These are phyloP conservation scores for Dryomyza anilis DNA, from an alignment of 2,888 invertebrate genomes.

Conservation along the genomic window DNA sequence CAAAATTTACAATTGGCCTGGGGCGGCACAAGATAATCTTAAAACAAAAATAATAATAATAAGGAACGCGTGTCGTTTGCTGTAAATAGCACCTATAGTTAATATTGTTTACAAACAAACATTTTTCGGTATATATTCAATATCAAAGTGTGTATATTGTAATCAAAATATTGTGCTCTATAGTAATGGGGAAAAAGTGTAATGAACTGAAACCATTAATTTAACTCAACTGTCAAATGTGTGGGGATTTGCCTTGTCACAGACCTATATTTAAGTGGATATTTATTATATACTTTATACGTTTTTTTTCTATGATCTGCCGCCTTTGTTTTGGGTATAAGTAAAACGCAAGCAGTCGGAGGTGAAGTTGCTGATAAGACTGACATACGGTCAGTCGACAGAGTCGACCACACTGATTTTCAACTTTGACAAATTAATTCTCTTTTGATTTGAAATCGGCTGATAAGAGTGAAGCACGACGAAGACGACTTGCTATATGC, in stretches of 20 bases:
- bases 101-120: too few relatives aligned
- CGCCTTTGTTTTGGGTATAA: neutral
- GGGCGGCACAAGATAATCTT: neutral
- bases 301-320: neutral
- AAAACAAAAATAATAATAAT: too few relatives aligned
- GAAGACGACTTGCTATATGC: too few relatives aligned
- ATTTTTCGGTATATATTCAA: too few relatives aligned
- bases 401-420: constrained; percentile 3
- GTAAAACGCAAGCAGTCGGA: neutral
- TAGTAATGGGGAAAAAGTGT: neutral
- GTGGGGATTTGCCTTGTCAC: constrained; percentile 24
- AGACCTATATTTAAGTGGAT: constrained; percentile 13
- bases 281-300: constrained; percentile 3
- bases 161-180: too few relatives aligned
- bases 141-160: too few relatives aligned
- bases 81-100: too few relatives aligned
- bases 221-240: constrained; percentile 35
- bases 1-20: constrained; percentile 23
- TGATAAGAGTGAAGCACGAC: too few relatives aligned
- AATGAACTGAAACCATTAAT: constrained; percentile 29
- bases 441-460: neutral
- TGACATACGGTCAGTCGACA: too few relatives aligned
- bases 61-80: too few relatives aligned
- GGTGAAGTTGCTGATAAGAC: neutral
- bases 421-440: constrained; percentile 26